A percentile compares a stretch with the other conserved stretches of the same genome.
Conservation (phyloP, 2,888 invertebrate genomes). For the Zhuqinia jingwanae region DNA sequence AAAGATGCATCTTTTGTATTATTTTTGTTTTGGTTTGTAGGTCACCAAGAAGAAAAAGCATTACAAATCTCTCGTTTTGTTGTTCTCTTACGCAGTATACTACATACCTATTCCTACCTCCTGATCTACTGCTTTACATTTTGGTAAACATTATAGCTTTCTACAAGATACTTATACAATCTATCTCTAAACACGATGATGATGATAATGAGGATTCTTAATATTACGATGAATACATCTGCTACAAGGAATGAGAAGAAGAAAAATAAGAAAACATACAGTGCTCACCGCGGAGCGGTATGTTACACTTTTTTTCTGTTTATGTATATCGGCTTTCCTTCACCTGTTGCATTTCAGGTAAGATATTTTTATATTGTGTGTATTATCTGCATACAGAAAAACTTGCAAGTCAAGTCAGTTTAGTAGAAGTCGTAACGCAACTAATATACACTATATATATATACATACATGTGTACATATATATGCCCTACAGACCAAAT, state of each 20-base stretch:
- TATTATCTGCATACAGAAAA: neutral
- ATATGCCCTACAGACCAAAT: too few species aligned
- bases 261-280: too few species aligned
- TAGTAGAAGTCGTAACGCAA: neutral
- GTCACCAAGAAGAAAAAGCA: conserved; percentile 41
- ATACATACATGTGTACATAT: too few species aligned
- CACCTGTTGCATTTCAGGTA: conserved; percentile 5
- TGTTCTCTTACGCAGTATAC: conserved; percentile 14
- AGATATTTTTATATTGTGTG: too few species aligned
- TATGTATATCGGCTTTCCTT: neutral
- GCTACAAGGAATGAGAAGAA: too few species aligned
- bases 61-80: too few species aligned
- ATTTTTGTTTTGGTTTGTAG: conserved; percentile 57
- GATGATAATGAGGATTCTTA: neutral
- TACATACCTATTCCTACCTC: too few species aligned
- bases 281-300: too few species aligned
- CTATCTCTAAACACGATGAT: neutral
- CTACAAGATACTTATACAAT: neutral
- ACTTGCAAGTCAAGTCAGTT: conserved; percentile 24
- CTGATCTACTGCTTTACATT: too few species aligned
- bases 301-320: neutral
- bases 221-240: too few species aligned
- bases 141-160: neutral
- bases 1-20: conserved; percentile 35
- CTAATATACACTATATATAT: neutral